phyloP scores from a whole-genome alignment of 2,113 vertebrate species.

The Anas platyrhynchos region DNA sequence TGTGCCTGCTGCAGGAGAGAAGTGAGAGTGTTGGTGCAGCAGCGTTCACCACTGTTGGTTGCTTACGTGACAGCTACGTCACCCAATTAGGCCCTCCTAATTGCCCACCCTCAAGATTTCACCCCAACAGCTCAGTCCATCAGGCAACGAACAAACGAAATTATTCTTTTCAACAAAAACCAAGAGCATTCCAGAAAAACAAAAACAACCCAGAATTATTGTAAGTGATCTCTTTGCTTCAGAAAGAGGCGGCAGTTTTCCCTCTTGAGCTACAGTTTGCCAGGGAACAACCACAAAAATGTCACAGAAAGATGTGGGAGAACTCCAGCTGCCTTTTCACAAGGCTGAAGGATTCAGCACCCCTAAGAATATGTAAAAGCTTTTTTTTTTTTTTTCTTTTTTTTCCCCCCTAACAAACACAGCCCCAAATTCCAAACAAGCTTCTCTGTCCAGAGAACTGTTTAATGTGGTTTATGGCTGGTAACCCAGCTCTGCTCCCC shows the following conservation, averaged over 20 bases:
- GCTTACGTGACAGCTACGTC: not conserved
- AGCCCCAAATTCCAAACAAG: slow-evolving; percentile 2
- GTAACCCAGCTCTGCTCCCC: not conserved
- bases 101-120: not conserved
- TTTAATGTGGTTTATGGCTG: not conserved
- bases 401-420: not conserved
- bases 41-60: not conserved
- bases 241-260: not conserved
- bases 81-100: not conserved
- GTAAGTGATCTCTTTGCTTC: not conserved
- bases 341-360: not conserved
- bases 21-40: not conserved
- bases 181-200: not conserved
- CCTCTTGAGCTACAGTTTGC: not conserved
- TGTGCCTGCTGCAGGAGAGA: slow-evolving; percentile 86
- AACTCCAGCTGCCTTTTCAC: slow-evolving; percentile 2
- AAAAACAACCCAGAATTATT: not conserved
- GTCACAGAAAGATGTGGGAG: not conserved
- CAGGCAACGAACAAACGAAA: not conserved
- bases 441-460: not conserved
- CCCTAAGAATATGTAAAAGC: not conserved
- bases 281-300: not conserved
- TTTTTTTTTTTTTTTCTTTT: not conserved
- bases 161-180: not conserved
- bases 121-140: not conserved